These are phyloP conservation scores for Agriotes lineatus DNA, from an alignment of 2,888 invertebrate genomes.

Conservation along the genomic window DNA sequence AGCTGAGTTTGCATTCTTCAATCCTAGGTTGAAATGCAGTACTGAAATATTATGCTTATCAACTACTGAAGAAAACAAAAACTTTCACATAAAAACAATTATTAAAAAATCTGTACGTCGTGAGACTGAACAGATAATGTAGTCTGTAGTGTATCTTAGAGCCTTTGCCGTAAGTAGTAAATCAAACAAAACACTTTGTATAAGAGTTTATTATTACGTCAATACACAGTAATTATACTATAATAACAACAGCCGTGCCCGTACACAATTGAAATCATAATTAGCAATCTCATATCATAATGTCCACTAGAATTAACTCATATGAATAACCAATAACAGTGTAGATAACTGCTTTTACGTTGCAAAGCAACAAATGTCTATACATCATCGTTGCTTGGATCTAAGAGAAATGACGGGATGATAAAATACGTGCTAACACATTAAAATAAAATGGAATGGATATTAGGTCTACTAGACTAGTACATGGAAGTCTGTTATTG, in stretches of 20 bases:
- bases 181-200: background rate
- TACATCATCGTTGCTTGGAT: background rate
- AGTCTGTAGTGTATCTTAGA: too few species aligned
- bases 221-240: constrained; percentile 21
- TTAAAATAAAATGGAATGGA: constrained; percentile 28
- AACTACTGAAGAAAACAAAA: too few species aligned
- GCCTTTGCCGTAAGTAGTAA: too few species aligned
- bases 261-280: constrained; percentile 16
- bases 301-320: constrained; percentile 3
- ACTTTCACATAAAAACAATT: too few species aligned
- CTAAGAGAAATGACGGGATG: background rate
- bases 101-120: too few species aligned
- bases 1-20: too few species aligned
- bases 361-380: background rate
- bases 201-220: constrained; percentile 19
- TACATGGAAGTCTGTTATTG: constrained; percentile 4
- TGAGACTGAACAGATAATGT: too few species aligned
- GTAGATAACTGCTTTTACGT: background rate
- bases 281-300: constrained; percentile 11
- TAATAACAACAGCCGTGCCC: constrained; percentile 18
- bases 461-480: constrained; percentile 1
- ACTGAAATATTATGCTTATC: too few species aligned
- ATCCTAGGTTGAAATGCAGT: too few species aligned
- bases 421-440: background rate
- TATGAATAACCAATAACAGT: background rate